Conservation (phyloP, 2,113 vertebrate species). For the Macheiramphus alcinus region DNA sequence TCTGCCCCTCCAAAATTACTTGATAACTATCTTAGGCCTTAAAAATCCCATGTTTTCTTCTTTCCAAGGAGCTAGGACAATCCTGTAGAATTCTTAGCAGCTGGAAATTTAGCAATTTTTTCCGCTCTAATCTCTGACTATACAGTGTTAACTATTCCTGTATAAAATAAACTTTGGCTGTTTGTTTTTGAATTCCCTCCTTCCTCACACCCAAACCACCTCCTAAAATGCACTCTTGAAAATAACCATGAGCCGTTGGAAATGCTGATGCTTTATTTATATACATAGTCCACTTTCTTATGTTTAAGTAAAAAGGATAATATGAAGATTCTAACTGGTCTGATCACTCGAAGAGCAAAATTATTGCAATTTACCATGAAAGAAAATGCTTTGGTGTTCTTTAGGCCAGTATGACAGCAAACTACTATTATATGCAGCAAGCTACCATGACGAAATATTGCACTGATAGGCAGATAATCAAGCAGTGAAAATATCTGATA, state of each 20-base stretch:
- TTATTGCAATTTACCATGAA: not conserved
- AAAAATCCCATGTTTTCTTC: not conserved
- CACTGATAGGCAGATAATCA: not conserved
- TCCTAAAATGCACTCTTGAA: not conserved
- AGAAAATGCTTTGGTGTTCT: not conserved
- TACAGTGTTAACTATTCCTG: not conserved
- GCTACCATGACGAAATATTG: not conserved
- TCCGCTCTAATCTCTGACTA: not conserved
- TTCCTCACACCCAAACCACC: not conserved
- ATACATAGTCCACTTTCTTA: not conserved
- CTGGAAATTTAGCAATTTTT: not conserved
- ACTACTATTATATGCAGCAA: not conserved
- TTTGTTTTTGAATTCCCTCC: not conserved
- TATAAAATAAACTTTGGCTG: not conserved
- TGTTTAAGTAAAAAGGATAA: not conserved
- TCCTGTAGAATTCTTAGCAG: not conserved
- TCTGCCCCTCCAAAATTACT: not conserved
- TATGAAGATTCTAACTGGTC: not conserved
- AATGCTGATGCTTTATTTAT: not conserved
- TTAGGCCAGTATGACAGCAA: not conserved
- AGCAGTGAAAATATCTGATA: not conserved
- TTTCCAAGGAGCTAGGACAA: not conserved
- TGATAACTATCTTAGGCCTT: not conserved
- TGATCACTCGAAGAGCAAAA: not conserved
- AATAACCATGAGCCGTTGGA: not conserved